Conservation (phyloP, 2,113 vertebrate species). For the Corythornis cristatus region DNA sequence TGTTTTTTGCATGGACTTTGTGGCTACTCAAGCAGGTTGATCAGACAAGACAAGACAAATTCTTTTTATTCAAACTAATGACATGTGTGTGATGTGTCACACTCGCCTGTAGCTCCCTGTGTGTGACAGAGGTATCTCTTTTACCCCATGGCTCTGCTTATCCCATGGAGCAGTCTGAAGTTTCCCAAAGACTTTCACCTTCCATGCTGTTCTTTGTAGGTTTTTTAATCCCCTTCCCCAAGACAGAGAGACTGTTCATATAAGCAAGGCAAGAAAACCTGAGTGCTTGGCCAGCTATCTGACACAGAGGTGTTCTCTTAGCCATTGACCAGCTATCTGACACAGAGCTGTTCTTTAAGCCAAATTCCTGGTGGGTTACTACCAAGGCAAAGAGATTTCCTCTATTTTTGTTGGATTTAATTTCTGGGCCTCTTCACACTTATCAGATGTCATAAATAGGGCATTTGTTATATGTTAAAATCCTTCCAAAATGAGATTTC, state of each 20-base stretch:
- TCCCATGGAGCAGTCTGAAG: not conserved
- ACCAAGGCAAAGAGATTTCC: not conserved
- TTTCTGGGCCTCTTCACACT: not conserved
- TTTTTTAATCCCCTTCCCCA: not conserved
- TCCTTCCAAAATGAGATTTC: not conserved
- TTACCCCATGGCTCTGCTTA: not conserved
- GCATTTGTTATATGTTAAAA: not conserved
- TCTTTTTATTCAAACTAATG: not conserved
- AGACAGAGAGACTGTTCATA: not conserved
- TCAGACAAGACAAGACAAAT: not conserved
- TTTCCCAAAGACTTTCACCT: not conserved
- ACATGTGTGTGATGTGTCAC: not conserved
- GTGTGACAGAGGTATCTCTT: not conserved
- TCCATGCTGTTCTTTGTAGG: not conserved
- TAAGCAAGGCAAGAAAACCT: not conserved
- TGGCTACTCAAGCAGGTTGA: not conserved
- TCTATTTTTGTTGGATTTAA: not conserved
- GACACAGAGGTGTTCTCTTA: not conserved
- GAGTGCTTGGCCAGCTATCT: not conserved
- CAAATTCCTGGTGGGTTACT: not conserved
- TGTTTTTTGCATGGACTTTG: no score
- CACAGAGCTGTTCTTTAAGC: not conserved
- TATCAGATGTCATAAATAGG: not conserved
- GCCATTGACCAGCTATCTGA: not conserved
- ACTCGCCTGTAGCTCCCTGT: not conserved